phyloP scores from a whole-genome alignment of 2,888 invertebrate species.

The Tachina lurida region DNA sequence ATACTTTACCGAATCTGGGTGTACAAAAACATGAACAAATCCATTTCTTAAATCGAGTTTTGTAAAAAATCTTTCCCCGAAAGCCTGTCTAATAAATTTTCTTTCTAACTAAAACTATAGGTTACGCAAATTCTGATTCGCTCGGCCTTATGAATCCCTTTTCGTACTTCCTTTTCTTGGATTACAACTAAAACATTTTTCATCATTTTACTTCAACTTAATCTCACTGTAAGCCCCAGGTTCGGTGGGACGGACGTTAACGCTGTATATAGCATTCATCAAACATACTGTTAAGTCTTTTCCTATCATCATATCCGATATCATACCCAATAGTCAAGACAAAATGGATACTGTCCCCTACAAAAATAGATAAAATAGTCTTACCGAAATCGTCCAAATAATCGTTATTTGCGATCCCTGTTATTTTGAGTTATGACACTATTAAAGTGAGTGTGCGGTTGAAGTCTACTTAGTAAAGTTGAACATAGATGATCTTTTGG shows the following conservation, averaged over 20 bases:
- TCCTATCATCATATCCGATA: not conserved
- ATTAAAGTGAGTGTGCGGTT: too few relatives aligned
- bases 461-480: too few relatives aligned
- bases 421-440: too few relatives aligned
- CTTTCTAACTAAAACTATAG: not conserved
- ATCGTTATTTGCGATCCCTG: too few relatives aligned
- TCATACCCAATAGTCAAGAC: not conserved
- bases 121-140: not conserved
- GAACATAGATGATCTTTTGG: too few relatives aligned
- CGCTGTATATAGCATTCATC: not conserved
- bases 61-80: too few relatives aligned
- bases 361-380: too few relatives aligned
- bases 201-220: not conserved
- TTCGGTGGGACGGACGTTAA: not conserved
- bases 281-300: not conserved
- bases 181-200: constrained; percentile 9
- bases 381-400: too few relatives aligned
- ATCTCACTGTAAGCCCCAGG: not conserved
- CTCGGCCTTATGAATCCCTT: constrained; percentile 4
- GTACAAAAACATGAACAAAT: not conserved
- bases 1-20: not conserved
- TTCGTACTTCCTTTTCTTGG: not conserved
- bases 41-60: too few relatives aligned
- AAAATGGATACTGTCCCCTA: too few relatives aligned
- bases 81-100: not conserved